Base-by-base conservation (phyloP, 1,140 invertebrate species). In the Heterodera carotae region DNA sequence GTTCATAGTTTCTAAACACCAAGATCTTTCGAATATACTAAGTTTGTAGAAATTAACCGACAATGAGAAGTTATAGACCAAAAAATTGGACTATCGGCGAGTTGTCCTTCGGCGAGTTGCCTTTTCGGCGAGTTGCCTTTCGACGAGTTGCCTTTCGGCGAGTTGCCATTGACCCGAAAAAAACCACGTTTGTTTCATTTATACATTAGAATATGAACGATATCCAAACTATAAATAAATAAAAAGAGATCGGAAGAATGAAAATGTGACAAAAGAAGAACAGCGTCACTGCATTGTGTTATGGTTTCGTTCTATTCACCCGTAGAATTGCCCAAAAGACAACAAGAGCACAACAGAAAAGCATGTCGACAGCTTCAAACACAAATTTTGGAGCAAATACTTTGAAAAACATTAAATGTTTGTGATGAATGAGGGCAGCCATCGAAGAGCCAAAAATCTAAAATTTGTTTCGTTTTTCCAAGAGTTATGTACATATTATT, bases 331-430 rank as follows among this genome's bases (percentile, higher is more conserved):
- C 22, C 62, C 62, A 66, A 12, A 79, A 25, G 18, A 81, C n/a
- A 39, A 81, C 34, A 68, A 81, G 29, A 29, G 25, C 48, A 64
- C 74, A 76, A 73, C 53, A 39, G 29, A 81, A n/a, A 29, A 81
- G 31, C 12, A 77, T 75, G 36, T 62, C 70, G 27, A 80, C 69
- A 27, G 79, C 67, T 48, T 82, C 77, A 66, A 82, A 82, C 53
- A 82, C 67, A 70, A 82, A 82, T 22, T 82, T 82, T 18, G 81
- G 81, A 10, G 81, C 81, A 69, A 82, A 82, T 53, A 82, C 68
- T 69, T 82, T 82, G 73, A 67, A 82, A 27, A 82, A 64, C 81
- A 82, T 82, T 27, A 82, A 74, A 67, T 82, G 81, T 22, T 69
- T 53, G 22, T 76, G 60, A 56, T 82, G 81, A 2, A 80, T 18